Conservation (phyloP, 2,888 invertebrate species). For the Leptinotarsa haldemani region DNA sequence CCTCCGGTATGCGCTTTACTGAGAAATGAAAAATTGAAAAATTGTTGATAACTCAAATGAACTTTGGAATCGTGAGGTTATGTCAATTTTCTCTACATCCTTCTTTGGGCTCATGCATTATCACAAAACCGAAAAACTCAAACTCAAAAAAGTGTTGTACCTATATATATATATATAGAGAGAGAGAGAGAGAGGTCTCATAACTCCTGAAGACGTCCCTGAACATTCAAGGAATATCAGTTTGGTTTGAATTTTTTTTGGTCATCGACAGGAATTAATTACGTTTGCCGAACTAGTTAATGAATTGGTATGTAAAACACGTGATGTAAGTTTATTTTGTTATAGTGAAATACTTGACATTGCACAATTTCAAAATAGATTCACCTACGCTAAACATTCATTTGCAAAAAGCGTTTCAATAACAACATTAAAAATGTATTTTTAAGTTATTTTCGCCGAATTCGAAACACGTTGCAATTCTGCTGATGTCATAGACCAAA, state of each 20-base stretch:
- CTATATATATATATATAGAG: too few species aligned
- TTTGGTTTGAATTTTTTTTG: not conserved
- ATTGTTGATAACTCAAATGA: too few species aligned
- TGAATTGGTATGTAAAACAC: not conserved
- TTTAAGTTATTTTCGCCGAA: not conserved
- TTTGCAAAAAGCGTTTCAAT: not conserved
- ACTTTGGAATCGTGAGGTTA: too few species aligned
- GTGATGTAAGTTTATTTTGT: not conserved
- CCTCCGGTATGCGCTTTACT: too few species aligned
- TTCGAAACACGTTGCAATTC: not conserved
- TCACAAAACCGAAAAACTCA: too few species aligned
- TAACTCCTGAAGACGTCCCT: not conserved
- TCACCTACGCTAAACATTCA: conserved; percentile 1
- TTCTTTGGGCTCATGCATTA: too few species aligned
- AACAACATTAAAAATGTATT: not conserved
- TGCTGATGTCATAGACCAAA: not conserved
- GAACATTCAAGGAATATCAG: not conserved
- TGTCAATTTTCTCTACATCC: too few species aligned
- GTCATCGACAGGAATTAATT: not conserved
- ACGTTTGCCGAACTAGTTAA: not conserved
- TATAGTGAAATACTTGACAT: not conserved
- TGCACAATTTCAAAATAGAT: not conserved
- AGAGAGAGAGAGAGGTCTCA: too few species aligned
- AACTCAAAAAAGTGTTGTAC: too few species aligned
- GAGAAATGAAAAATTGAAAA: too few species aligned